Evolutionary conservation across 2,113 vertebrate species (phyloP), one percentile per base, ranked within the genome.

Genomic region (Nerophis lumbriciformis): DNA sequence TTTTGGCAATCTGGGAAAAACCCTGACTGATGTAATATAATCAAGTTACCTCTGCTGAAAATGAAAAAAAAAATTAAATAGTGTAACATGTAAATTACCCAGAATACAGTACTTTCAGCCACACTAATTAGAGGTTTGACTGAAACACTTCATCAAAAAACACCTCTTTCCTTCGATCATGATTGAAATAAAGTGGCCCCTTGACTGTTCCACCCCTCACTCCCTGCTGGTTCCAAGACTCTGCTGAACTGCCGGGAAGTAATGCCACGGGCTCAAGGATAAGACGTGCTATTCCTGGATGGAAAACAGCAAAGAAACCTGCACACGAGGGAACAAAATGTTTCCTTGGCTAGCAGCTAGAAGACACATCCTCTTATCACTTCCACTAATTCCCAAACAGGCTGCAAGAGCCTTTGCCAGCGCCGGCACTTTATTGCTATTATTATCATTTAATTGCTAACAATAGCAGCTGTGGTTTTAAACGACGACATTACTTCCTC

Each of bases 101-200:
- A 44, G 4, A n/a, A 8, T 14, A 11, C 42, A 8, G 38, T 4
- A 28, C 56, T 35, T 42, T 44, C 49, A 53, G 21, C 15, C 54
- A 42, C 1, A 42, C 14, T 16, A 5, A 39, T 7, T 59, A 14
- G 14, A 42, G 37, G 61, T 63, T 42, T 54, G 52, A 60, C 48
- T 44, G 57, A 73, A 48, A 48, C 57, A 19, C 72, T 28, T 68
- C 19, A 66, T 71, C 53, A 65, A 65, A 45, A 70, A 76, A 70
- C 58, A 66, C 65, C 63, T 59, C 59, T 71, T 69, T 38, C 42
- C 61, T 82, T 70, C 78, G 63, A 72, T 74, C 65, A 59, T 66
- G 71, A 70, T 68, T 59, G 69, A 77, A 78, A 73, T 60, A 79
- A 79, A 83, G 72, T 65, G 5, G 14, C 16, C 56, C 59, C 59